A percentile compares a stretch with the other conserved stretches of the same genome.
These are phyloP conservation scores for Protomyctophum bolini DNA, from an alignment of 2,113 vertebrate species.

Conservation along the genomic window DNA sequence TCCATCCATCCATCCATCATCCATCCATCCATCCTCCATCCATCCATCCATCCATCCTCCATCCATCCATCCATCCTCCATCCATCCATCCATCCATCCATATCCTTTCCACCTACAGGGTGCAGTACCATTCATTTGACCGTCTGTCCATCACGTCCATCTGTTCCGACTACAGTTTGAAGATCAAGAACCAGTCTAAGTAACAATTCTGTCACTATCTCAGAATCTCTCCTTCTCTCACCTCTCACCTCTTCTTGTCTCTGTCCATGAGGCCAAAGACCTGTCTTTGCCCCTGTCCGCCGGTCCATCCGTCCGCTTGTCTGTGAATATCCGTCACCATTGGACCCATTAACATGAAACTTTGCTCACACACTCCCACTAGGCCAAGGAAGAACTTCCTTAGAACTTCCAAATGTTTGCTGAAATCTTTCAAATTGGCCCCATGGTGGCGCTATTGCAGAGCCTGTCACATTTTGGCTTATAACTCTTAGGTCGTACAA, in stretches of 20 bases:
- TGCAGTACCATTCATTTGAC: constrained; percentile 81
- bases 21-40: too few relatives aligned
- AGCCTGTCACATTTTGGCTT: too few relatives aligned
- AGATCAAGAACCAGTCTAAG: constrained; percentile 84
- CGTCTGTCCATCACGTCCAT: constrained; percentile 83
- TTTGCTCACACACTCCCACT: too few relatives aligned
- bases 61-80: not conserved
- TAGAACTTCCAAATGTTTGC: too few relatives aligned
- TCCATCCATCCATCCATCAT: too few relatives aligned
- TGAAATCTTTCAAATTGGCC: too few relatives aligned
- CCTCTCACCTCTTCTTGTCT: constrained; percentile 30
- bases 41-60: too few relatives aligned
- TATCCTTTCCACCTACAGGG: constrained; percentile 69
- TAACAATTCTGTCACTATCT: constrained; percentile 62
- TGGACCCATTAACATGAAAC: too few relatives aligned
- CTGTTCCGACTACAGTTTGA: constrained; percentile 82
- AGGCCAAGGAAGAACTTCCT: too few relatives aligned
- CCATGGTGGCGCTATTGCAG: too few relatives aligned
- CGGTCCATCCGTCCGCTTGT: constrained; percentile 1
- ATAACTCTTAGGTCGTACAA: too few relatives aligned
- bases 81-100: constrained; percentile 25
- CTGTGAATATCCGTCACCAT: not conserved
- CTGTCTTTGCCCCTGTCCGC: constrained; percentile 38
- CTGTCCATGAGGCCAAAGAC: constrained; percentile 25
- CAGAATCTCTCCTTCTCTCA: constrained; percentile 18